Percentiles rank a stretch among this genome's conserved stretches.
Conservation (phyloP, 2,888 invertebrate species). For the Mythimna loreyi region DNA sequence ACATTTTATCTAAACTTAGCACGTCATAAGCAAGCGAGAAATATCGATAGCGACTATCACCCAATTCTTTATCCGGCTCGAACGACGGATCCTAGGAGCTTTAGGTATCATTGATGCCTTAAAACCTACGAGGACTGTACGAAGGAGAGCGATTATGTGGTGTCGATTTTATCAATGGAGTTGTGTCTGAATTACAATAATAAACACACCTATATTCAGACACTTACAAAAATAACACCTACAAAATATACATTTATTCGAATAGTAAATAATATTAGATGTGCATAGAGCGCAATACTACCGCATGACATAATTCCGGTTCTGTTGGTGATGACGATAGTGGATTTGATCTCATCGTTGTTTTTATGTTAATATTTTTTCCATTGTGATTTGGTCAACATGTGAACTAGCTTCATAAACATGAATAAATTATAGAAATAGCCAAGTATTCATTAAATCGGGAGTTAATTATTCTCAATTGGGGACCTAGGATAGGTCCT, state of each 20-base stretch:
- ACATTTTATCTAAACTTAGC: slow-evolving; percentile 30
- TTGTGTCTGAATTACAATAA: slow-evolving; percentile 4
- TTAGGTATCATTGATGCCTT: background rate
- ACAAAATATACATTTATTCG: slow-evolving; percentile 17
- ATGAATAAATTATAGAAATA: too few relatives aligned
- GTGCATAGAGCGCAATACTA: slow-evolving; percentile 14
- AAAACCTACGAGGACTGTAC: background rate
- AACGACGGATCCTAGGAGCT: background rate
- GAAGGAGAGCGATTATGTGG: background rate
- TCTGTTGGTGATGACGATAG: slow-evolving; percentile 5
- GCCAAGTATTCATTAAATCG: too few relatives aligned
- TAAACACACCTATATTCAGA: background rate
- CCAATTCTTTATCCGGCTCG: slow-evolving; percentile 8
- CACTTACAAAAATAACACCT: background rate
- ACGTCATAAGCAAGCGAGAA: slow-evolving; percentile 19
- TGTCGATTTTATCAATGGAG: background rate
- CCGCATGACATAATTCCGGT: slow-evolving; percentile 13
- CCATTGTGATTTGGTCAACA: background rate
- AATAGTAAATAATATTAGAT: background rate
- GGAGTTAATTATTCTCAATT: too few relatives aligned
- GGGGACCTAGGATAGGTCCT: too few relatives aligned
- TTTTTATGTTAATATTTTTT: slow-evolving; percentile 8
- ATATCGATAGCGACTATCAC: slow-evolving; percentile 27
- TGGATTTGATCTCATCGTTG: slow-evolving; percentile 19
- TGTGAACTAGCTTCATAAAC: background rate